These are phyloP conservation scores for Scytalopus superciliaris DNA, from an alignment of 2,113 vertebrate species.

Conservation along the genomic window DNA sequence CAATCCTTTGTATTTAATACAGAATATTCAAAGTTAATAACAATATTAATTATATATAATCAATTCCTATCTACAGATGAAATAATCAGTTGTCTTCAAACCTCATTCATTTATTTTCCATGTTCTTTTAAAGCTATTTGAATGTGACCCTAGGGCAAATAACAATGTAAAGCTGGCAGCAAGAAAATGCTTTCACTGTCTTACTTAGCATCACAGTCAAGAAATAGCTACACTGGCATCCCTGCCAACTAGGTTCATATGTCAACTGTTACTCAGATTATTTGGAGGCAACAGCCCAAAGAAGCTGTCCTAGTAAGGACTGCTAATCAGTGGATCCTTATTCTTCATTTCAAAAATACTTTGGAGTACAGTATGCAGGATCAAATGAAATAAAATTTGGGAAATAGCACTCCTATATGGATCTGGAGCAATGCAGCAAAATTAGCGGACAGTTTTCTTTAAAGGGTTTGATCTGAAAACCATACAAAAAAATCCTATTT, in stretches of 20 bases:
- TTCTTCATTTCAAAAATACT: constrained; percentile 26
- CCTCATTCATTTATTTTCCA: not conserved
- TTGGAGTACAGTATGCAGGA: constrained; percentile 1
- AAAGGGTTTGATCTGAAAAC: not conserved
- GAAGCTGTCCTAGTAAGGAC: constrained; percentile 10
- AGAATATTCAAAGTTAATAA: not conserved
- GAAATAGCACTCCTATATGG: not conserved
- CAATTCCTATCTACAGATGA: not conserved
- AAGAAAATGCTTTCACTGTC: constrained; percentile 33
- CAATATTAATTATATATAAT: not conserved
- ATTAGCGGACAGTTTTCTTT: constrained; percentile 10
- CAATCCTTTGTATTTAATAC: not conserved
- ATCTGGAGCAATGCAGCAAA: not conserved
- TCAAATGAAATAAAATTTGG: constrained; percentile 16
- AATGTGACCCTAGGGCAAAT: constrained; percentile 34
- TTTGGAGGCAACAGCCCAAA: constrained; percentile 21
- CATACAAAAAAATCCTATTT: not conserved
- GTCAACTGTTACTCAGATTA: constrained; percentile 11
- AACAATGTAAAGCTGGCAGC: constrained; percentile 19
- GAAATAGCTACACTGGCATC: constrained; percentile 28
- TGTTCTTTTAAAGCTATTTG: constrained; percentile 47
- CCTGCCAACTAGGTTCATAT: constrained; percentile 48
- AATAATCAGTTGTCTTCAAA: not conserved
- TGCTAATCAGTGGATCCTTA: constrained; percentile 34
- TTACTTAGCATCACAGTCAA: constrained; percentile 8